Evolutionary conservation across 2,888 invertebrate species (phyloP), one percentile per base, ranked within the genome.

Genomic region (Catocala sponsa): DNA sequence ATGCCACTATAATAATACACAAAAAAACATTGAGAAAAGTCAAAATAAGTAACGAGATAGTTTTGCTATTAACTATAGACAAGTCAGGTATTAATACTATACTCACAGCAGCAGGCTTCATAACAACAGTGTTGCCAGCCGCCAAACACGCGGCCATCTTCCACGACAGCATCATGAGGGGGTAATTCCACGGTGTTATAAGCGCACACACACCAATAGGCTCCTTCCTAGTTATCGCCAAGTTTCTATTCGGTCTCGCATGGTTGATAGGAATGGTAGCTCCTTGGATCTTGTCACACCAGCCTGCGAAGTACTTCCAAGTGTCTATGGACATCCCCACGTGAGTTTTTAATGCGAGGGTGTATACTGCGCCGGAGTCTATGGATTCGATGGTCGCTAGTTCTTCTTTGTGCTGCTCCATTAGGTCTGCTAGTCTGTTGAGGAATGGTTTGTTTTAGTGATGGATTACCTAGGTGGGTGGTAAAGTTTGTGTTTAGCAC

Each of bases 91-190:
- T 0, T 2, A 25, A 25, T 25, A 47, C 0, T 11, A 12, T 55
- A 83, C 89, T 88, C 68, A 97, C 97, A 82, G 97, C 97, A 0
- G 99, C 99, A 0, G 99, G 99, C 89, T 99, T 99, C 89, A 99
- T 98, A 0, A 99, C 97, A 0, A 99, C 98, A 0, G 99, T 99
- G 86, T 99, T 99, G 42, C 99, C 99, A 7, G 99, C 99, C 0
- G 99, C 99, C 51, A 99, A 94, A 83, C 99, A 99, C 4, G 99
- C 98, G 0, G 99, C 99, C 98, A 99, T 98, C 90, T 99, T 99
- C 99, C 99, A 99, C 0, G 98, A 98, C 10, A 99, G 91, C 99
- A 99, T 99, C 99, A 99, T 99, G 9, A 99, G 93, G 0, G 99
- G 99, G 88, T 99, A 99, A 89, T 99, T 99, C 99, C 99, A 99